phyloP scores from a whole-genome alignment of 2,888 invertebrate species.

The Chrysomela aeneicollis region DNA sequence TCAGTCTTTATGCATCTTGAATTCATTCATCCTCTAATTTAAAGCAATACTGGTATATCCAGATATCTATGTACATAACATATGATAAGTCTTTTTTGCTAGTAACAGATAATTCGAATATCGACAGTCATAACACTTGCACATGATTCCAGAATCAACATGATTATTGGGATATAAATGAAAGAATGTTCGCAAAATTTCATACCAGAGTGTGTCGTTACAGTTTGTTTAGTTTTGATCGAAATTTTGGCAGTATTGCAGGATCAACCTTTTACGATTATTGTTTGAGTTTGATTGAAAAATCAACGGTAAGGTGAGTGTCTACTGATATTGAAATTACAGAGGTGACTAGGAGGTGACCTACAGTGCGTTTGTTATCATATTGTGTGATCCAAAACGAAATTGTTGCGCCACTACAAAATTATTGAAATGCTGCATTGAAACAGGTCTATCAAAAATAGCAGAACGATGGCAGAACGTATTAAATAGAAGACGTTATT shows the following conservation, averaged over 20 bases:
- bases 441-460: too few species aligned
- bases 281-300: slow-evolving; percentile 21
- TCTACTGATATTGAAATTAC: not conserved
- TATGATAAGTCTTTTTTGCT: not conserved
- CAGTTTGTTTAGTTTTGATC: not conserved
- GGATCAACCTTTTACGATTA: slow-evolving; percentile 28
- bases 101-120: not conserved
- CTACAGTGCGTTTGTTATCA: not conserved
- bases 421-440: too few species aligned
- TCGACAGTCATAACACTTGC: not conserved
- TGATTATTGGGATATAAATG: slow-evolving; percentile 30
- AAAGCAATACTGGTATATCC: too few species aligned
- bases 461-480: too few species aligned
- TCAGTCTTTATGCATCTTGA: too few species aligned
- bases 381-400: too few species aligned
- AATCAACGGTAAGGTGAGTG: slow-evolving; percentile 28
- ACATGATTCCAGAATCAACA: not conserved
- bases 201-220: slow-evolving; percentile 23
- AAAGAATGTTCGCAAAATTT: slow-evolving; percentile 21
- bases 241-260: slow-evolving; percentile 14
- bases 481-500: too few species aligned
- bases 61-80: too few species aligned
- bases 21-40: too few species aligned
- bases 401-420: too few species aligned
- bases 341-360: not conserved